A percentile compares a stretch with the other conserved stretches of the same genome.
Evolutionary conservation across 2,113 vertebrate species (phyloP).

Genomic region (Atlantisia rogersi): DNA sequence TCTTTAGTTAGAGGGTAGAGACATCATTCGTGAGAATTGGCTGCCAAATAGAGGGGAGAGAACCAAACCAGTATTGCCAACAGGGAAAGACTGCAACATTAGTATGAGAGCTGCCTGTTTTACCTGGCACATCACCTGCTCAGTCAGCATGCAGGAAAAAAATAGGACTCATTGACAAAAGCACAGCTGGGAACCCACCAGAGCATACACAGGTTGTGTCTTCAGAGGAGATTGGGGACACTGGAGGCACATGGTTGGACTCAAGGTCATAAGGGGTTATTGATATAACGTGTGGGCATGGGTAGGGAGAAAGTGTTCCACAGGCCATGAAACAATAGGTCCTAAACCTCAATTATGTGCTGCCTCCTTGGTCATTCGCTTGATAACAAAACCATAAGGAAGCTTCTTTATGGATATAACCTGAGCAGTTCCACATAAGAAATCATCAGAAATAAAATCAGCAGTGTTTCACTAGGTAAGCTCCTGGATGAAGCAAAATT

Average conservation of each 20-base stretch:
- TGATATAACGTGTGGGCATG: accelerated
- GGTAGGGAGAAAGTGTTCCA: neutral
- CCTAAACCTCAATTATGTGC: neutral
- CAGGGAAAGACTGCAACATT: neutral
- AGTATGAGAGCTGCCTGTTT: neutral
- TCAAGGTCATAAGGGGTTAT: neutral
- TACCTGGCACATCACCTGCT: accelerated
- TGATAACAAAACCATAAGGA: neutral
- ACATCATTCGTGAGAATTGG: neutral
- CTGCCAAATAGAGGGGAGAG: neutral
- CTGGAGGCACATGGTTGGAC: neutral
- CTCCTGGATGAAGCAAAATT: neutral
- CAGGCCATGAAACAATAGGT: neutral
- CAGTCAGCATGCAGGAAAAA: neutral
- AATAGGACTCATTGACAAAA: neutral
- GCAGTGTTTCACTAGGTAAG: neutral
- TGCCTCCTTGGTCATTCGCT: neutral
- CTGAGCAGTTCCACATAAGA: neutral
- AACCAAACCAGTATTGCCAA: neutral
- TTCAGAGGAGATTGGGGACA: accelerated
- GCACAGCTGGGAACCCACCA: neutral
- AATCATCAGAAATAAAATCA: neutral
- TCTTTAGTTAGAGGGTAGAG: neutral
- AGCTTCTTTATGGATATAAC: neutral
- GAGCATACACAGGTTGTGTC: accelerated